These are phyloP conservation scores for Distichodus sexfasciatus DNA, from an alignment of 2,797 vertebrate species.

Conservation along the genomic window DNA sequence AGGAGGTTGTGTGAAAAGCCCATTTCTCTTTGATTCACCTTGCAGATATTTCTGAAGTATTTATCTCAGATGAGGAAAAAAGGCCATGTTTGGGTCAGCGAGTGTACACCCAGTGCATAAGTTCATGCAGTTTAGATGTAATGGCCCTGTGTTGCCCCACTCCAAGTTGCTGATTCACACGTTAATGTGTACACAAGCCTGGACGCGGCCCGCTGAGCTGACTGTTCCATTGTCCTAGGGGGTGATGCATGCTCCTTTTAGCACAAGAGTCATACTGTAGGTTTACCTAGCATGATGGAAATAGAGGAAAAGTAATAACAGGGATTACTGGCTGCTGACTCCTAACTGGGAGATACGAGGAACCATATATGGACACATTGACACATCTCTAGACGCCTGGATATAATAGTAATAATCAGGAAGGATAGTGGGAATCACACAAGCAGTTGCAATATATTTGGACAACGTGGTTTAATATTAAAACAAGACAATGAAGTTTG, in stretches of 20 bases:
- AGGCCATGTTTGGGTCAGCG: slow-evolving; percentile 31
- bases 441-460: too few species aligned
- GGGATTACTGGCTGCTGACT: slow-evolving; percentile 34
- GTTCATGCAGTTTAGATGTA: slow-evolving; percentile 28
- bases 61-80: slow-evolving; percentile 56
- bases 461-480: too few species aligned
- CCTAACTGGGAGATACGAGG: background rate
- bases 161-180: slow-evolving; percentile 44
- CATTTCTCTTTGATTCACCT: slow-evolving; percentile 22
- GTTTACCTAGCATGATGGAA: slow-evolving; percentile 31
- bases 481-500: too few species aligned
- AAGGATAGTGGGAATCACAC: too few species aligned
- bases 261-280: slow-evolving; percentile 39
- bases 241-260: slow-evolving; percentile 40
- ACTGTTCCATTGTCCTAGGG: slow-evolving; percentile 52
- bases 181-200: slow-evolving; percentile 45
- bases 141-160: slow-evolving; percentile 15
- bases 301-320: slow-evolving; percentile 26
- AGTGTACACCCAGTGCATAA: slow-evolving; percentile 27
- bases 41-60: slow-evolving; percentile 51
- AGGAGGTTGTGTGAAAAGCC: slow-evolving; percentile 11
- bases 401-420: too few species aligned
- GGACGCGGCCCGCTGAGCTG: slow-evolving; percentile 56
- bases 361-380: slow-evolving; percentile 18
- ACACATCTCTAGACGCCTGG: background rate